Base-by-base conservation (phyloP, 2,888 invertebrate species). In the Pemphredon lugubris region DNA sequence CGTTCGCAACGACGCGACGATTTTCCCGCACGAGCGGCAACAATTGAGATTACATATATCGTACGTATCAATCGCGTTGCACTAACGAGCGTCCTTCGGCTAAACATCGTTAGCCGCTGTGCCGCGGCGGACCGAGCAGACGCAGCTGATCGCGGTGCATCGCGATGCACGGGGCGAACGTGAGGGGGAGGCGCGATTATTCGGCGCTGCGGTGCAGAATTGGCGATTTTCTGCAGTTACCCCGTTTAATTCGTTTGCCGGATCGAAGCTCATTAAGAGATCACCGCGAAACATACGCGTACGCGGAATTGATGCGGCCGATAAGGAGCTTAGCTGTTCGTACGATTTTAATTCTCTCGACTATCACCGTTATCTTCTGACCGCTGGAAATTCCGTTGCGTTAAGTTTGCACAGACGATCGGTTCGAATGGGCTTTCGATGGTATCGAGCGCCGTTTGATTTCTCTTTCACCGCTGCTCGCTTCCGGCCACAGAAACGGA, bases 81-180 rank as follows among this genome's bases (percentile, higher is more conserved):
- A 53, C 58, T 66, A 76, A 75, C 51, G 58, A 66, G 51, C 59
- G 23, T 51, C 59, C 73, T 73, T 53, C 40, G 58, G 48, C 54
- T 61, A 65, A n/a, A 65, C 61, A 48, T 54, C 47, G 59, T 77
- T 69, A 73, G 55, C 30, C 40, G 26, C 40, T 16, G 53, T 11
- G 2, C n/a, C 34, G 5, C 21, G 40, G 23, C n/a, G 48, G 21
- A 45, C 30, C 16, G 23, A 20, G 51, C 13, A 47, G 48, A 26
- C 4, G 20, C 20, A 40, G 37, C 26, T 37, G 32, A 21, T 16
- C 11, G 54, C 40, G 18, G 20, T 34, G 37, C 14, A 34, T n/a
- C 11, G 11, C 26, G n/a, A 3, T 13, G 21, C 1, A 6, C 30
- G 30, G 34, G 4, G n/a, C 9, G 30, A 30, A 9, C 1, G 37